These are phyloP conservation scores for Drosophila mauritiana DNA, from an alignment of 1,140 invertebrate genomes.

Conservation along the genomic window DNA sequence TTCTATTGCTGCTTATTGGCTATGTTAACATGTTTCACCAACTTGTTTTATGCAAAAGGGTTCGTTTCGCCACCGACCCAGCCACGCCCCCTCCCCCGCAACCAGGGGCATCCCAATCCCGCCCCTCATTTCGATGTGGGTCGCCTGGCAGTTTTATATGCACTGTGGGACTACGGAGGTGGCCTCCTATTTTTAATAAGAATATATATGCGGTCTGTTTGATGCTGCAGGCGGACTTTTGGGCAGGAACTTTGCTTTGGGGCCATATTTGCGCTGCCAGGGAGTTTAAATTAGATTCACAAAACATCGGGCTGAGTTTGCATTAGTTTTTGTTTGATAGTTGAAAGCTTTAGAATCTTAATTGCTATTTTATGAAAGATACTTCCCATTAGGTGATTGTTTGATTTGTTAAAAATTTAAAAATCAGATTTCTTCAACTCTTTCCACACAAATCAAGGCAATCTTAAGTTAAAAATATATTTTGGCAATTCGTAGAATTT, in stretches of 20 bases:
- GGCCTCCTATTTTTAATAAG: conserved; percentile 72
- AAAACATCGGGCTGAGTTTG: conserved; percentile 5
- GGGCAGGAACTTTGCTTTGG: conserved; percentile 24
- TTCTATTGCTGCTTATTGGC: conserved; percentile 83
- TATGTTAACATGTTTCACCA: conserved; percentile 83
- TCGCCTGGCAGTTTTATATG: conserved; percentile 63
- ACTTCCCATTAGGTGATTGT: too few species aligned
- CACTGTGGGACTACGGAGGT: conserved; percentile 71
- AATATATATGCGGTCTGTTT: conserved; percentile 80
- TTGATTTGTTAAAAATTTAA: too few species aligned
- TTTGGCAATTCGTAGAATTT: too few species aligned
- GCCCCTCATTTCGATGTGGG: conserved; percentile 22
- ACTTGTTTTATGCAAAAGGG: conserved; percentile 74
- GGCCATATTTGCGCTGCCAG: conserved; percentile 5
- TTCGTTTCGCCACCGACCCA: conserved; percentile 2
- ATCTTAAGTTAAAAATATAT: too few species aligned
- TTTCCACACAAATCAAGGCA: too few species aligned
- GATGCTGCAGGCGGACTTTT: conserved; percentile 42
- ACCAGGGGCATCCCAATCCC: neutral
- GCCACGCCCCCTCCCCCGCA: conserved; percentile 2
- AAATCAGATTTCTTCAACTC: too few species aligned
- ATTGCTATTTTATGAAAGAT: too few species aligned
- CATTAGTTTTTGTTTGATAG: conserved; percentile 8
- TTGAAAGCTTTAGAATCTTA: too few species aligned
- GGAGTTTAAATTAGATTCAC: conserved; percentile 27